phyloP scores from a whole-genome alignment of 2,797 vertebrate genomes.

The Urocyon cinereoargenteus region DNA sequence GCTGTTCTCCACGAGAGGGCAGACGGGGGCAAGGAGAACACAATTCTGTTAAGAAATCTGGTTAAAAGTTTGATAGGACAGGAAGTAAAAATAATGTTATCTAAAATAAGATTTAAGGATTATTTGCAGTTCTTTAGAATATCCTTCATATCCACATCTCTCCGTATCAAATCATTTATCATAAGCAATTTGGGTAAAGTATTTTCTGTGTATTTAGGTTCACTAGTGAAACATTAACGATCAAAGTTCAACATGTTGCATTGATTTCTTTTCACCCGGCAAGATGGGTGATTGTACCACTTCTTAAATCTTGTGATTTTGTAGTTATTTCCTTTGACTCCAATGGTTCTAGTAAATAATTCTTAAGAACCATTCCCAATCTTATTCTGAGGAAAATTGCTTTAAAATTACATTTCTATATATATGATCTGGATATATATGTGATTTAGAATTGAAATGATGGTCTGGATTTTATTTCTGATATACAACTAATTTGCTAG shows the following conservation, averaged over 20 bases:
- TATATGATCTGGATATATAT: not conserved
- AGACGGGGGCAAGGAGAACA: slow-evolving; percentile 64
- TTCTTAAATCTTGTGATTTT: slow-evolving; percentile 23
- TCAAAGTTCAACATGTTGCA: slow-evolving; percentile 45
- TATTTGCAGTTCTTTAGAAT: not conserved
- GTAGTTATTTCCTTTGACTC: slow-evolving; percentile 37
- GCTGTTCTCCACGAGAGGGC: slow-evolving; percentile 71
- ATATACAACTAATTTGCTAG: not conserved
- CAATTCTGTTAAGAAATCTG: not conserved
- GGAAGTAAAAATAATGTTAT: not conserved
- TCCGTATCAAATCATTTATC: not conserved
- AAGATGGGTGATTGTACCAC: not conserved
- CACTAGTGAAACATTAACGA: not conserved
- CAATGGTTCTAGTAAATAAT: slow-evolving; percentile 9
- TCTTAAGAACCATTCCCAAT: slow-evolving; percentile 40
- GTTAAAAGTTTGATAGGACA: slow-evolving; percentile 16
- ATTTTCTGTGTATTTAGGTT: not conserved
- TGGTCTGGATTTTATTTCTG: not conserved
- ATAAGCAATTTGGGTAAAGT: not conserved
- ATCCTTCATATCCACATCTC: not conserved
- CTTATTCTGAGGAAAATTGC: not conserved
- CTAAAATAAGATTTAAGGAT: slow-evolving; percentile 59
- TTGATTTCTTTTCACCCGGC: slow-evolving; percentile 46
- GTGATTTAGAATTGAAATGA: not conserved
- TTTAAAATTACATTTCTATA: not conserved